Evolutionary conservation across 92 coral and sea anemone genomes (phyloP), one percentile per base, ranked within the genome.

Genomic region (Siderastrea radians): DNA sequence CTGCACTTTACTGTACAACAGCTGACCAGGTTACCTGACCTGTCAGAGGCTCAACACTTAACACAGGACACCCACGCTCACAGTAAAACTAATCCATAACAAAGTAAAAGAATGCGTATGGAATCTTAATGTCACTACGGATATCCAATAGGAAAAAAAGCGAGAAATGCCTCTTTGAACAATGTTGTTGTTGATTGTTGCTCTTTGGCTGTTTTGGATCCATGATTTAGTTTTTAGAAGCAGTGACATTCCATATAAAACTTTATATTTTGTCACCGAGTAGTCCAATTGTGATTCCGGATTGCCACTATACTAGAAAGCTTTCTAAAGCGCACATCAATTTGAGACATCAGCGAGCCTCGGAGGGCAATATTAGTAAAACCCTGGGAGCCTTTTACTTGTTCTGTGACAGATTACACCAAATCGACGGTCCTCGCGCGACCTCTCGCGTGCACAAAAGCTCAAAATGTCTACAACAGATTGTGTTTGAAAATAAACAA

Each of bases 1-100:
- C 73, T 48, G 76, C 72, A 84, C 80, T 84, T 84, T 45, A 72
- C 87, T 83, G 87, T 83, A 83, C 87, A 83, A 83, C 87, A 83
- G 87, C 62, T 83, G 79, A 83, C 68, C 51, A 59, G 81, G 72
- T 84, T 63, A 49, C 87, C 81, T 49, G 87, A 84, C 81, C 81
- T 47, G 71, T 84, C 87, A 72, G 58, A 58, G 74, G 78, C 74
- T 84, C 51, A 84, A 84, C 72, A 72, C 79, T 57, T n/a, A 45
- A 68, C 77, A 54, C 54, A 66, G 84, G 74, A 6, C 49, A 52
- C 61, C 64, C 78, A 52, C 16, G 16, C 48, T 19, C 48, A 49
- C 16, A 26, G 60, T 14, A 73, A 2, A 9, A 16, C 53, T 17
- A 73, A 60, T 73, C 53, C 4, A 73, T 2, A 51, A 69, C 17